Percentiles rank a stretch among this genome's conserved stretches.
Evolutionary conservation across 2,797 vertebrate species (phyloP).

Genomic region (Galago senegalensis): DNA sequence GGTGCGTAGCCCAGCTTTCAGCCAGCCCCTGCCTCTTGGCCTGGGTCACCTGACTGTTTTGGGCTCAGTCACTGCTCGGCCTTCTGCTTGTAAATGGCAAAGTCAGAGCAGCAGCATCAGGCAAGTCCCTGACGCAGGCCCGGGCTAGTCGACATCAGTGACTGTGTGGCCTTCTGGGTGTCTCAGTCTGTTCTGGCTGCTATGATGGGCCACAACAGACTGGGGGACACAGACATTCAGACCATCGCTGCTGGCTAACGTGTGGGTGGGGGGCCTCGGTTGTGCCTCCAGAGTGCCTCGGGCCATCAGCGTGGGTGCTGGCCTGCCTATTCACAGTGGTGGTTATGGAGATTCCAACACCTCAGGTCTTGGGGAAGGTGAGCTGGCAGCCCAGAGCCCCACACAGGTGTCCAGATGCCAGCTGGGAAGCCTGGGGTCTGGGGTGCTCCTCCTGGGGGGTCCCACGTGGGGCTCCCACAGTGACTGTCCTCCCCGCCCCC

Average conservation of each 20-base stretch:
- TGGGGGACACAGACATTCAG: background rate
- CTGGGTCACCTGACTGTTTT: background rate
- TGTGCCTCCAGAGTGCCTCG: fast-evolving
- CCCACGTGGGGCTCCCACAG: fast-evolving
- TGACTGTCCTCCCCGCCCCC: fast-evolving
- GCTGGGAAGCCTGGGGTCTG: background rate
- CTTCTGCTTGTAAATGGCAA: background rate
- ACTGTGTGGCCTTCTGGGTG: fast-evolving
- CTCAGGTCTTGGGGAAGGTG: background rate
- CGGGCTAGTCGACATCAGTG: fast-evolving
- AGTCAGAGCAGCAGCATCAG: fast-evolving
- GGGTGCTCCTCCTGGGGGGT: background rate
- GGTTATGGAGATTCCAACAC: fast-evolving
- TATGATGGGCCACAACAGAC: background rate
- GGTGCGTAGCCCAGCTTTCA: fast-evolving
- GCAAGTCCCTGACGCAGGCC: fast-evolving
- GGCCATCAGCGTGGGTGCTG: fast-evolving
- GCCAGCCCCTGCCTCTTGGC: fast-evolving
- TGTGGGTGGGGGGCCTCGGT: fast-evolving
- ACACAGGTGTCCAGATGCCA: background rate
- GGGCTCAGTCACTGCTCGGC: background rate
- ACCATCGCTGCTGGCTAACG: fast-evolving
- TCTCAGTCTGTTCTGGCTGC: background rate
- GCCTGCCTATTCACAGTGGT: fast-evolving
- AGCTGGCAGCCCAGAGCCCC: background rate